Conservation (phyloP, 64 coral and sea anemone species). For the Porites australiensis region DNA sequence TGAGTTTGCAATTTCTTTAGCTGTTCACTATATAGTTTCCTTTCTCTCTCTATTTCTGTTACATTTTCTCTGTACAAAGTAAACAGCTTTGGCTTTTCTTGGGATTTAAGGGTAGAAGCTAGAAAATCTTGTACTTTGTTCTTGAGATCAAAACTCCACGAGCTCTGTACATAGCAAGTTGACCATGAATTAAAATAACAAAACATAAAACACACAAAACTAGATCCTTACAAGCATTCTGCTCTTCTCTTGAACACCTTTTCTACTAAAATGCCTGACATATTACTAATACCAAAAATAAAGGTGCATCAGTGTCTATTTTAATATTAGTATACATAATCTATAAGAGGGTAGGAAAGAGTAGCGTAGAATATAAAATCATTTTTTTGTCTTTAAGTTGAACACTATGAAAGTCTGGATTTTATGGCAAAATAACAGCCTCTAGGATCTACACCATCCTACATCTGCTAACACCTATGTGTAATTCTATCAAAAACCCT, state of each 20-base stretch:
- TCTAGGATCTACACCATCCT: no score
- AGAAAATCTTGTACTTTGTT: constrained; percentile 81
- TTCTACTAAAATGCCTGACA: no score
- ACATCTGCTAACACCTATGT: background rate
- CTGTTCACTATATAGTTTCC: constrained; percentile 73
- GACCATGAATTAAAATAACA: background rate
- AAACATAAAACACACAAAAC: background rate
- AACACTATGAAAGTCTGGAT: no score
- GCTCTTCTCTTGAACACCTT: no score
- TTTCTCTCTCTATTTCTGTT: constrained; percentile 49
- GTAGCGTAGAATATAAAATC: no score
- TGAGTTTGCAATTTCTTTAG: constrained; percentile 73
- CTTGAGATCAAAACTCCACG: constrained; percentile 88
- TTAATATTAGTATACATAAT: no score
- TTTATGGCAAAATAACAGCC: no score
- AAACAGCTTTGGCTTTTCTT: constrained; percentile 93
- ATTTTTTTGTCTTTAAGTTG: no score
- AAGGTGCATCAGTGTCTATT: no score
- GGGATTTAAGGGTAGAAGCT: constrained; percentile 75
- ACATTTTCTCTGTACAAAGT: constrained; percentile 36
- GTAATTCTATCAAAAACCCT: background rate
- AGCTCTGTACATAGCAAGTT: constrained; percentile 40
- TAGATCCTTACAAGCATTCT: no score
- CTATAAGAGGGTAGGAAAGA: no score
- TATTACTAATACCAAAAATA: no score